These are phyloP conservation scores for Acanthococcus lagerstroemiae DNA, from an alignment of 2,888 invertebrate genomes.

Conservation along the genomic window DNA sequence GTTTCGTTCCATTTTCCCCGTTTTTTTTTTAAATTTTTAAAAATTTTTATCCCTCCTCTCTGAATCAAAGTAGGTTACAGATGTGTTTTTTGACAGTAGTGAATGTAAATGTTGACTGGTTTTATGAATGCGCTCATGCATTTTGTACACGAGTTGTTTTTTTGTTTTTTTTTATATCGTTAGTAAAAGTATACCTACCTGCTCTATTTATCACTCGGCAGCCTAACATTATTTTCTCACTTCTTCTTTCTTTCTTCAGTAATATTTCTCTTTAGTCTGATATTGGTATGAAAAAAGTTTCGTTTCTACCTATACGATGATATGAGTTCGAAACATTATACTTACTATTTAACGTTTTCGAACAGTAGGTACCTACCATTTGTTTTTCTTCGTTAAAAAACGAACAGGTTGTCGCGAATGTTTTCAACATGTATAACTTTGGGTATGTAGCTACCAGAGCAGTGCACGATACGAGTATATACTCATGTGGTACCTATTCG, in stretches of 20 bases:
- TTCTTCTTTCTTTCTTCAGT: not conserved
- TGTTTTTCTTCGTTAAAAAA: no score
- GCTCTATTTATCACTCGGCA: not conserved
- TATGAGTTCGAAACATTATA: no score
- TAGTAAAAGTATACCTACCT: not conserved
- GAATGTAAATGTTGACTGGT: not conserved
- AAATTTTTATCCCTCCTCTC: not conserved
- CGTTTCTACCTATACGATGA: no score
- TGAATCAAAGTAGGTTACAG: not conserved
- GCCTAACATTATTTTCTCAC: not conserved
- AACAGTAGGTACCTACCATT: no score
- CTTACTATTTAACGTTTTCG: no score
- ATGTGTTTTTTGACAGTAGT: slow-evolving; percentile 8
- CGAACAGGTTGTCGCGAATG: no score
- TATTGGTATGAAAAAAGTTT: no score
- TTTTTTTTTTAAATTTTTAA: not conserved
- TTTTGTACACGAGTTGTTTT: slow-evolving; percentile 14
- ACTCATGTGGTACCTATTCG: no score
- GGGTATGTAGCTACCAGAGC: no score
- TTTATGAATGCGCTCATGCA: slow-evolving; percentile 21
- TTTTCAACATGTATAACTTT: no score
- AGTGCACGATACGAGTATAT: no score
- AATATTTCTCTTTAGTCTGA: no score
- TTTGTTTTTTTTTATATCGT: not conserved
- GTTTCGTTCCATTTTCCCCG: slow-evolving; percentile 2